These are phyloP conservation scores for Lepidurus arcticus DNA, from an alignment of 1,140 invertebrate genomes.

Conservation along the genomic window DNA sequence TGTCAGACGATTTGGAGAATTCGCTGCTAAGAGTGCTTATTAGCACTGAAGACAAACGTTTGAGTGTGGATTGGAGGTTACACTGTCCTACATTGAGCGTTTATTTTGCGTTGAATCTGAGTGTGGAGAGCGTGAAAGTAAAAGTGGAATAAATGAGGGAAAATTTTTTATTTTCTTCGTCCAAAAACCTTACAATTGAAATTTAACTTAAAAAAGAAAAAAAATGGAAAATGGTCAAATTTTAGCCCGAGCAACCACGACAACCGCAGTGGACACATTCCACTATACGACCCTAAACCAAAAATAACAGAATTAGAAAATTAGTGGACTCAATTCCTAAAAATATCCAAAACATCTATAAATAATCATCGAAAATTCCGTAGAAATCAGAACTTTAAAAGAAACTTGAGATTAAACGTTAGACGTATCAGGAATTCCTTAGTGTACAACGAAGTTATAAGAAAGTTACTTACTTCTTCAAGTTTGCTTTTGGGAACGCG, in stretches of 20 bases:
- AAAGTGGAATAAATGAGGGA: background rate
- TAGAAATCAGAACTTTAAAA: background rate
- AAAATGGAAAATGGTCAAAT: conserved; percentile 6
- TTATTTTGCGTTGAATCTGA: background rate
- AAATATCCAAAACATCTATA: background rate
- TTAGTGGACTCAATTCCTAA: background rate
- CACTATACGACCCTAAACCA: conserved; percentile 77
- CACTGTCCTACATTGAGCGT: conserved; percentile 1
- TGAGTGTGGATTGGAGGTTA: conserved; percentile 31
- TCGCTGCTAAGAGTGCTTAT: background rate
- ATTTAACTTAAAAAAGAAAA: conserved; percentile 12
- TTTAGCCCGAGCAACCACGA: conserved; percentile 81
- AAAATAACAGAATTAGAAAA: conserved; percentile 36
- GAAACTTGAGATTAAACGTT: background rate
- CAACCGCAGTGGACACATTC: conserved; percentile 98
- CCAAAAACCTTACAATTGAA: background rate
- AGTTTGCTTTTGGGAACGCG: conserved; percentile 96
- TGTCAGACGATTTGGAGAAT: background rate
- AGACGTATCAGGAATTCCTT: background rate
- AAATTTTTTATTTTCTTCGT: background rate
- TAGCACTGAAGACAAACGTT: background rate
- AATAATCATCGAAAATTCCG: background rate
- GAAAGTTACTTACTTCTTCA: conserved; percentile 65
- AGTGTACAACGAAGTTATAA: background rate
- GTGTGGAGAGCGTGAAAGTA: background rate